phyloP scores from a whole-genome alignment of 2,113 vertebrate genomes.

The Forbesichthys papilliferus region DNA sequence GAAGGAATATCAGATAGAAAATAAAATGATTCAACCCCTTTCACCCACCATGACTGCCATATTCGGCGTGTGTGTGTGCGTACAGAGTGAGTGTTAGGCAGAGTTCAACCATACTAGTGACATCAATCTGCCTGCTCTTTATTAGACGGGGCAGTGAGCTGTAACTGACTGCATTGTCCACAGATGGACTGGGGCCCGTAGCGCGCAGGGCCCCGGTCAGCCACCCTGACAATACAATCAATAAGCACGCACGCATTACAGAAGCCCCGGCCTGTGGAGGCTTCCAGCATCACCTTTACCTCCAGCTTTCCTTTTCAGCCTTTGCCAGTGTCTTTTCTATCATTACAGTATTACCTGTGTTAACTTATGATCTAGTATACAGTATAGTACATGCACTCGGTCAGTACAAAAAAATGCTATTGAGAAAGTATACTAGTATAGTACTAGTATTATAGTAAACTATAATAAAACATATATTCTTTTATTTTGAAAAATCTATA shows the following conservation, averaged over 20 bases:
- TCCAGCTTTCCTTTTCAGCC: constrained; percentile 5
- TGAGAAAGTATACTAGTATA: no score
- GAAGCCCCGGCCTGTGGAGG: constrained; percentile 45
- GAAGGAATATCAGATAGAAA: constrained; percentile 5
- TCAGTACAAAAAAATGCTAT: no score
- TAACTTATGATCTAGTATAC: no score
- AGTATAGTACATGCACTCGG: no score
- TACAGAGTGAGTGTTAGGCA: constrained; percentile 67
- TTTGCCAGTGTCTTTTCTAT: constrained; percentile 13
- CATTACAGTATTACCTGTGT: no score
- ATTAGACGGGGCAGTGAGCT: constrained; percentile 81
- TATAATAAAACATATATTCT: no score
- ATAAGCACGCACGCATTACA: constrained; percentile 78
- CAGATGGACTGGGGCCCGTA: constrained; percentile 79
- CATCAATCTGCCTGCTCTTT: constrained; percentile 83
- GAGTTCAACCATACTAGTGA: constrained; percentile 75
- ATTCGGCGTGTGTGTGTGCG: constrained; percentile 9
- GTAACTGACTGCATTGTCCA: constrained; percentile 83
- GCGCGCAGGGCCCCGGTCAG: constrained; percentile 71
- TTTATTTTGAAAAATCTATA: no score
- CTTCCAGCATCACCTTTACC: constrained; percentile 20
- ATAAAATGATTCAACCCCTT: constrained; percentile 29
- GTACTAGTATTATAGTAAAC: no score
- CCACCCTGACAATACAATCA: constrained; percentile 80
- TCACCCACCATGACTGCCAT: constrained; percentile 15